A percentile compares a stretch with the other conserved stretches of the same genome.
Conservation (phyloP, 2,113 vertebrate species). For the Tychaedon coryphoeus region DNA sequence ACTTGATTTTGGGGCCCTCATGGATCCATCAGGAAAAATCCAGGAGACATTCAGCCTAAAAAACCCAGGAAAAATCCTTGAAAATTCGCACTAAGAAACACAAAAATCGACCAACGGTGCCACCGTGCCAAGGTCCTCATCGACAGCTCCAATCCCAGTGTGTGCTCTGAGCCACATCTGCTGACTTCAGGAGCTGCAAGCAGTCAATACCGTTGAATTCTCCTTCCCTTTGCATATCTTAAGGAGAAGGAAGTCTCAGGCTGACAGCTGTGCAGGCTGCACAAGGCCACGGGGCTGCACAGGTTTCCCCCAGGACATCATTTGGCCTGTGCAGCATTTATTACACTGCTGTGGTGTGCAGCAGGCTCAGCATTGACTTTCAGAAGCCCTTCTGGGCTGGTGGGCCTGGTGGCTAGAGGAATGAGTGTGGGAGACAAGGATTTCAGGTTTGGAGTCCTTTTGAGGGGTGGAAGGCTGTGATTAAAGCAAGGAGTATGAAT, state of each 20-base stretch:
- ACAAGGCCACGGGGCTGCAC: neutral
- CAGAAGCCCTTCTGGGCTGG: neutral
- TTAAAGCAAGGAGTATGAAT: neutral
- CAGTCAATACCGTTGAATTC: slow-evolving; percentile 38
- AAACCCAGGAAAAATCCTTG: too few relatives aligned
- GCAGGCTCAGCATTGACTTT: slow-evolving; percentile 9
- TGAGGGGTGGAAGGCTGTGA: neutral
- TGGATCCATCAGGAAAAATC: too few relatives aligned
- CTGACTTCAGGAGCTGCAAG: slow-evolving; percentile 25
- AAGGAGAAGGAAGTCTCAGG: neutral
- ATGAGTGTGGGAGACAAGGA: neutral
- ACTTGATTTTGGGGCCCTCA: too few relatives aligned
- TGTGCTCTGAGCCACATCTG: neutral
- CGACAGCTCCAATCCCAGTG: neutral
- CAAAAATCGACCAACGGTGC: neutral
- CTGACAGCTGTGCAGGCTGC: neutral
- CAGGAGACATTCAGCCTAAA: too few relatives aligned
- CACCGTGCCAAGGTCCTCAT: neutral
- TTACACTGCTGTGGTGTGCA: neutral
- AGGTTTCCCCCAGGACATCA: neutral
- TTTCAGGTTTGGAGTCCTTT: neutral
- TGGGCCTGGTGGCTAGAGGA: neutral
- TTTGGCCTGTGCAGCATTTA: neutral
- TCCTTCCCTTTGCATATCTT: slow-evolving; percentile 5
- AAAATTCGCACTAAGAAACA: too few relatives aligned